phyloP scores from a whole-genome alignment of 1,140 invertebrate species.

The Chelonus insularis region DNA sequence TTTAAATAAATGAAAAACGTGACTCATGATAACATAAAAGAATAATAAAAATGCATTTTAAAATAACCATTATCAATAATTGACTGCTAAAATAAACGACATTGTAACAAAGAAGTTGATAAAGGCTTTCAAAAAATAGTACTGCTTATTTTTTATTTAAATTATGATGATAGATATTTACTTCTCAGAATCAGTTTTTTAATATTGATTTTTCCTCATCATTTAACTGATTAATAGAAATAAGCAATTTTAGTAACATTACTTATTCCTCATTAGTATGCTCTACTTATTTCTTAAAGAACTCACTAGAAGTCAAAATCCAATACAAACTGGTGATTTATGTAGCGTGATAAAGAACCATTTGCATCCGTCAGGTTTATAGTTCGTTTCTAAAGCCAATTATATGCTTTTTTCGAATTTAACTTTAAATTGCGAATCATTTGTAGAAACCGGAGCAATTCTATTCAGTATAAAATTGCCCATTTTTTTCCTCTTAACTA shows the following conservation, averaged over 20 bases:
- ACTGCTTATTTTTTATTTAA: no score
- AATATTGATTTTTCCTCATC: no score
- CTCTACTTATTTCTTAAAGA: background rate
- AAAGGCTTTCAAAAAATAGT: no score
- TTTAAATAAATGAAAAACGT: background rate
- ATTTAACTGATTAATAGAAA: background rate
- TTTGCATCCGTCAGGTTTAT: slow-evolving; percentile 12
- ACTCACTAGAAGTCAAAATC: slow-evolving; percentile 4
- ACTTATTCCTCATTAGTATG: background rate
- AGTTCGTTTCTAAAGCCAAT: slow-evolving; percentile 41
- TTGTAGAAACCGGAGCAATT: slow-evolving; percentile 22
- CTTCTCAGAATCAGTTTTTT: no score
- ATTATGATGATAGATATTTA: no score
- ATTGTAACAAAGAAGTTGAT: no score
- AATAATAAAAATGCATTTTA: background rate
- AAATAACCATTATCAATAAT: background rate
- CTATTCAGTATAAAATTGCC: slow-evolving; percentile 9
- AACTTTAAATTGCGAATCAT: slow-evolving; percentile 45
- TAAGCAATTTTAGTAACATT: background rate
- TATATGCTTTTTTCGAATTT: slow-evolving; percentile 54
- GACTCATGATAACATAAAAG: background rate
- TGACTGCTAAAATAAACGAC: background rate
- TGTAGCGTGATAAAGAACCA: slow-evolving; percentile 28
- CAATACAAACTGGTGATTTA: slow-evolving; percentile 7
- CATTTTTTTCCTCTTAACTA: slow-evolving; percentile 9